A percentile compares a stretch with the other conserved stretches of the same genome.
phyloP scores from a whole-genome alignment of 30 jellyfish, hydroid and myxozoan species.

The Turritopsis rubra region DNA sequence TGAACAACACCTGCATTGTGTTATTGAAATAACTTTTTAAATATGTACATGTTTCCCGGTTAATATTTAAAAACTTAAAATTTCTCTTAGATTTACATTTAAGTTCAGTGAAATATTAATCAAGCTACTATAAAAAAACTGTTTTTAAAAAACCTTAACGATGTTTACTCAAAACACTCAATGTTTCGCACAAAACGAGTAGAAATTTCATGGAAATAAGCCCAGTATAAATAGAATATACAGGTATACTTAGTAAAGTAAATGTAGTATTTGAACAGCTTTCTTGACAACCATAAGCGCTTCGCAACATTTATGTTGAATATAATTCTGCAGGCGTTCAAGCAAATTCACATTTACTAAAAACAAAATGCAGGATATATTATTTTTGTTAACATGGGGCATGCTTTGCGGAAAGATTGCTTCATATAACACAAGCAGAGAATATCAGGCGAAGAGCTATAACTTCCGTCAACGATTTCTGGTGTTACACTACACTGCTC shows the following conservation, averaged over 20 bases:
- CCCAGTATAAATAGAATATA: too few species aligned
- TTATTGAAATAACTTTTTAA: too few species aligned
- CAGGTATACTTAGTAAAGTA: background rate
- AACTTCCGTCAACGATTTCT: conserved; percentile 26
- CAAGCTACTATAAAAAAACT: too few species aligned
- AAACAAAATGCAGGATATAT: background rate
- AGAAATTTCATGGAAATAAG: background rate
- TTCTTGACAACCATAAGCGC: background rate
- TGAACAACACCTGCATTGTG: too few species aligned
- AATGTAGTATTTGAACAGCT: background rate
- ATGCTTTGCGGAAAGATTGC: background rate
- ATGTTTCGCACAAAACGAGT: background rate
- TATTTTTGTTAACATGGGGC: background rate
- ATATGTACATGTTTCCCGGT: too few species aligned
- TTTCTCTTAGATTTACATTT: too few species aligned
- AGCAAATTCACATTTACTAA: background rate
- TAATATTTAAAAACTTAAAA: too few species aligned
- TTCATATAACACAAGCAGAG: conserved; percentile 12
- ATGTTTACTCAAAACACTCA: too few species aligned
- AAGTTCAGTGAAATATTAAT: too few species aligned
- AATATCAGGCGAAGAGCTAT: conserved; percentile 17
- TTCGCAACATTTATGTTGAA: background rate
- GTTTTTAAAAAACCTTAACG: too few species aligned
- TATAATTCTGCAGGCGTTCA: too few species aligned
- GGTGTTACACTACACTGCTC: conserved; percentile 42